Evolutionary conservation across 1,140 invertebrate species (phyloP), one percentile per base, ranked within the genome.

Genomic region (Acromyrmex echinatior): DNA sequence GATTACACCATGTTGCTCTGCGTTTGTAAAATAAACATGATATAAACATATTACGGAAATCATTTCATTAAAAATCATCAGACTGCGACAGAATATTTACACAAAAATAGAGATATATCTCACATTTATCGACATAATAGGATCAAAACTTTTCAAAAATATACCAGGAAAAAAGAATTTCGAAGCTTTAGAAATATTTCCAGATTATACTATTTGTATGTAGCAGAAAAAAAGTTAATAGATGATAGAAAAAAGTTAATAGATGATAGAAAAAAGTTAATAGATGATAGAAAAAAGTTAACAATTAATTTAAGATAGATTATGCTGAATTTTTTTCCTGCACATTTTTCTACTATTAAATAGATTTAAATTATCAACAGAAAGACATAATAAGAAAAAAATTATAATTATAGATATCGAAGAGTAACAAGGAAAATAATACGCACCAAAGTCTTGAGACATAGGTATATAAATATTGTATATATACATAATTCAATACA

Each of bases 401-500:
- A 74, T 14, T 39, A 71, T 71, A 58, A 25, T 71, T 81, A 71
- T n/a, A 7, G 5, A 18, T 49, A 25, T 81, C 16, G 21, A 60
- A 71, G 21, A 10, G 4, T 5, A 25, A 81, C 0, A 25, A 82
- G 16, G 7, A 5, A 74, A 60, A 74, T 49, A 49, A 60, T 12
- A 74, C 18, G 25, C 7, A 60, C 14, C 39, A 45, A 45, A 71
- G 6, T 73, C 12, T 73, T 73, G 53, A 74, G 53, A 82, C 49
- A 60, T 82, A n/a, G 25, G 18, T 68, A 81, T 70, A 82, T 49
- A 82, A 49, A 73, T 82, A 60, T 56, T 71, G 25, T 45, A 49
- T 65, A 14, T 21, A 73, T 82, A 73, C 21, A 82, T 82, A 60
- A 45, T 45, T 82, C 14, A 53, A 9, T 73, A 45, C 53, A 82